Percentiles rank a stretch among this genome's conserved stretches.
phyloP scores from a whole-genome alignment of 2,113 vertebrate genomes.

The Cyprinus carpio region DNA sequence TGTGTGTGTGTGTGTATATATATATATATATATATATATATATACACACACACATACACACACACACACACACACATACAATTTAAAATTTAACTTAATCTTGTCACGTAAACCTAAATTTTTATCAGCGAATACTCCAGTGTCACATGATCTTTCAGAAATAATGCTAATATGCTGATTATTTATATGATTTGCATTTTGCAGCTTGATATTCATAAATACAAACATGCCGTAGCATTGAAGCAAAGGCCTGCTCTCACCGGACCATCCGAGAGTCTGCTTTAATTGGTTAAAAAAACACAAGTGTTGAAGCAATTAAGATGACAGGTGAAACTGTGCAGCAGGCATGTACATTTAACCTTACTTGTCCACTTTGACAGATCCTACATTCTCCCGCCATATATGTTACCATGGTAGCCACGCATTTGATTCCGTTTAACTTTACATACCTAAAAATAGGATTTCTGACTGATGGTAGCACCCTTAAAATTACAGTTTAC shows the following conservation, averaged over 20 bases:
- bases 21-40: too few species aligned
- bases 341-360: slow-evolving; percentile 60
- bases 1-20: too few species aligned
- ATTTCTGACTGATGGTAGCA: slow-evolving; percentile 8
- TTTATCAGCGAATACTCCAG: too few species aligned
- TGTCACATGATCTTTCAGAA: too few species aligned
- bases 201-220: slow-evolving; percentile 19
- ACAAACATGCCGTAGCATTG: slow-evolving; percentile 21
- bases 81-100: too few species aligned
- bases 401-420: slow-evolving; percentile 53
- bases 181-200: background rate
- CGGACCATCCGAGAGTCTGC: slow-evolving; percentile 16
- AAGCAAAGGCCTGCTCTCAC: slow-evolving; percentile 21
- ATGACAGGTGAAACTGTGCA: slow-evolving; percentile 61
- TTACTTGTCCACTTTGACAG: slow-evolving; percentile 57
- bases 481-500: background rate
- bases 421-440: slow-evolving; percentile 48
- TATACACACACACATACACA: too few species aligned
- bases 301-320: slow-evolving; percentile 62
- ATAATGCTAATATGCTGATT: too few species aligned
- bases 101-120: too few species aligned
- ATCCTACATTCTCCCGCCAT: slow-evolving; percentile 41
- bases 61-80: too few species aligned
- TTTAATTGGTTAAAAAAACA: slow-evolving; percentile 60
- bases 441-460: slow-evolving; percentile 36